A percentile compares a stretch with the other conserved stretches of the same genome.
These are phyloP conservation scores for Tiliqua scincoides DNA, from an alignment of 2,113 vertebrate genomes.

Conservation along the genomic window DNA sequence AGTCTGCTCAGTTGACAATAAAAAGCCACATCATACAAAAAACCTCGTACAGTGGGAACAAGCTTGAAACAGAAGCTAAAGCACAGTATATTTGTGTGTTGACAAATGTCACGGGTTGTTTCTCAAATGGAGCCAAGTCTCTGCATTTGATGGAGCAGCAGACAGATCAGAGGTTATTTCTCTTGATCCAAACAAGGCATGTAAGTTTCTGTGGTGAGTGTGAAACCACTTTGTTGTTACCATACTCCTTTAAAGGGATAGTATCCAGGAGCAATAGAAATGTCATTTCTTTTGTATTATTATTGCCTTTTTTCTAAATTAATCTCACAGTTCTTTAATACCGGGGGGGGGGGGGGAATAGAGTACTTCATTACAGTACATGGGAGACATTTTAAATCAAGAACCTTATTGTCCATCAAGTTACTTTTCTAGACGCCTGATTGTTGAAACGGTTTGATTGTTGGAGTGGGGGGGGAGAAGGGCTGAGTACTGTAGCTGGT, in stretches of 20 bases:
- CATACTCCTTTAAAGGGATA: constrained; percentile 71
- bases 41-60: constrained; percentile 60
- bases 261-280: constrained; percentile 62
- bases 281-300: constrained; percentile 64
- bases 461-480: background rate
- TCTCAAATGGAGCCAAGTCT: constrained; percentile 49
- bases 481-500: constrained; percentile 78
- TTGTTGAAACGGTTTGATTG: constrained; percentile 59
- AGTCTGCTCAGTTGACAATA: constrained; percentile 57
- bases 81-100: constrained; percentile 76
- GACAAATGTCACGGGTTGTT: constrained; percentile 67
- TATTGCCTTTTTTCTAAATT: constrained; percentile 51
- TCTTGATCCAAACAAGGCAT: constrained; percentile 40
- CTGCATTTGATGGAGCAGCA: constrained; percentile 44
- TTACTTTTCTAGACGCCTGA: constrained; percentile 66
- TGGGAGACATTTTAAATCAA: constrained; percentile 5
- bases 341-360: constrained; percentile 39
- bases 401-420: constrained; percentile 31
- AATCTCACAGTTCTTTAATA: constrained; percentile 41
- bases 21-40: constrained; percentile 63
- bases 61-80: constrained; percentile 73
- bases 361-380: background rate
- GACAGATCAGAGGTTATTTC: constrained; percentile 45
- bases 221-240: constrained; percentile 52
- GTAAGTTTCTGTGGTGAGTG: constrained; percentile 65